These are phyloP conservation scores for Penaeus monodon DNA, from an alignment of 2,888 invertebrate species.

Conservation along the genomic window DNA sequence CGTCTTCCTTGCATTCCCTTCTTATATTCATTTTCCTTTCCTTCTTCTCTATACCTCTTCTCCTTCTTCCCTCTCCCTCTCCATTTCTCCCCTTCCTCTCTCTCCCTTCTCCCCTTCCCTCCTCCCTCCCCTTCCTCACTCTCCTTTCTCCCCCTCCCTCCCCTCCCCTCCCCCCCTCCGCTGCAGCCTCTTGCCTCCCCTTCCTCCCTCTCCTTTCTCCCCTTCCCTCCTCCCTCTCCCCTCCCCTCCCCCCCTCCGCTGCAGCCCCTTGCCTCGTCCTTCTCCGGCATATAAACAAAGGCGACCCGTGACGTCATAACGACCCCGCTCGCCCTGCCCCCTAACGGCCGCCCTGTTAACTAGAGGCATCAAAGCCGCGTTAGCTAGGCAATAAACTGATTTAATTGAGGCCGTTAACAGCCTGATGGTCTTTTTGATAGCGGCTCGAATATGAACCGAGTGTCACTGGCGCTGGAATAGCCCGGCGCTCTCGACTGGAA, in stretches of 20 bases:
- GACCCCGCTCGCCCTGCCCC: neutral
- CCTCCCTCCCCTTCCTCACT: no score
- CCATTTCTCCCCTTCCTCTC: no score
- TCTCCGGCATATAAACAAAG: neutral
- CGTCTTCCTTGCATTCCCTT: no score
- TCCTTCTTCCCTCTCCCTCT: no score
- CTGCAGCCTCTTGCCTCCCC: no score
- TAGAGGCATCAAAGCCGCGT: slow-evolving; percentile 25
- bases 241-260: neutral
- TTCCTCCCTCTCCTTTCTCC: neutral
- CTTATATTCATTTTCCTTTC: no score
- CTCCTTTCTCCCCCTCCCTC: accelerated
- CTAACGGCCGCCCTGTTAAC: slow-evolving; percentile 18
- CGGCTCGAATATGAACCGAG: slow-evolving; percentile 22
- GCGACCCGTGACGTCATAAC: neutral
- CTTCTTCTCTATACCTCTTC: no score
- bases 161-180: no score
- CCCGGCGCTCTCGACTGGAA: slow-evolving; percentile 36
- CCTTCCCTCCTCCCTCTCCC: neutral
- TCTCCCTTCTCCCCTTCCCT: no score
- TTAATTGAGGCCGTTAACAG: slow-evolving; percentile 41
- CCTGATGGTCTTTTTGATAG: slow-evolving; percentile 40
- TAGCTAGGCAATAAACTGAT: slow-evolving; percentile 44
- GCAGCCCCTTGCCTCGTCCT: neutral
- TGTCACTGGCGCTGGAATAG: slow-evolving; percentile 39